These are phyloP conservation scores for Drosophila rellima DNA, from an alignment of 2,888 invertebrate genomes.

Conservation along the genomic window DNA sequence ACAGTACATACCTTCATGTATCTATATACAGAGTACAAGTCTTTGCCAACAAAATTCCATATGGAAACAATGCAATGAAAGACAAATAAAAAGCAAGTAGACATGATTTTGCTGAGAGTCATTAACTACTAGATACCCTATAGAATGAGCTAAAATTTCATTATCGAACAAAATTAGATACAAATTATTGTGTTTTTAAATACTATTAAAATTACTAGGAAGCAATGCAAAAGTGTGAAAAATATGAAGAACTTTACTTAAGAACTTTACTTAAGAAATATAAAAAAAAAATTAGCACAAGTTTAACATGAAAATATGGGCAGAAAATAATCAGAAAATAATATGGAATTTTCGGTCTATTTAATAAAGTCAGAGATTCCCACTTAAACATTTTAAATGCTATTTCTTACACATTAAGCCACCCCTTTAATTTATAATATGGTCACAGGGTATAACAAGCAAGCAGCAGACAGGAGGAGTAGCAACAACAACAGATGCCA, in stretches of 20 bases:
- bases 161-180: too few relatives aligned
- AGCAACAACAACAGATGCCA: constrained; percentile 35
- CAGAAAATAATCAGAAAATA: too few relatives aligned
- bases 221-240: too few relatives aligned
- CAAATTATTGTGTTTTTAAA: too few relatives aligned
- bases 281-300: too few relatives aligned
- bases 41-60: constrained; percentile 50
- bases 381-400: neutral
- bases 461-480: constrained; percentile 41
- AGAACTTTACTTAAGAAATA: too few relatives aligned
- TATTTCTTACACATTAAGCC: neutral
- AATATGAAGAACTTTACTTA: too few relatives aligned
- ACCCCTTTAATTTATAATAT: neutral
- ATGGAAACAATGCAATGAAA: constrained; percentile 60
- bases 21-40: neutral
- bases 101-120: neutral
- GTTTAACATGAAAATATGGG: too few relatives aligned
- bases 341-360: too few relatives aligned
- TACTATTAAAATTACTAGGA: too few relatives aligned
- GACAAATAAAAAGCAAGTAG: constrained; percentile 41
- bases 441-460: constrained; percentile 17
- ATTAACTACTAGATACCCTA: constrained; percentile 4
- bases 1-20: neutral
- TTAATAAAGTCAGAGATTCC: neutral
- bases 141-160: neutral